Conservation (phyloP, 2,888 invertebrate species). For the Petrolisthes manimaculis region DNA sequence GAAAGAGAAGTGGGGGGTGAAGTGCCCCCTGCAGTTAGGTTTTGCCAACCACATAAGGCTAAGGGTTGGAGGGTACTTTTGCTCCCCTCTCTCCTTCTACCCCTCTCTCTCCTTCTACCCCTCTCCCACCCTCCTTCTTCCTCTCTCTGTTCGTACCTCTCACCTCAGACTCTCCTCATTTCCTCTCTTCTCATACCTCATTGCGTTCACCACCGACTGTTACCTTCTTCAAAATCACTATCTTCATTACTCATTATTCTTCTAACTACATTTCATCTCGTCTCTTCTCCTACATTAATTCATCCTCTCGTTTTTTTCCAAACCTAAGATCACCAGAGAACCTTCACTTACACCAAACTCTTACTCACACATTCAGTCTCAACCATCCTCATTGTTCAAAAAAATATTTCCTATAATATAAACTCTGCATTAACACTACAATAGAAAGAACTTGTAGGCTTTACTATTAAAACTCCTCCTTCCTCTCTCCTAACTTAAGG, state of each 20-base stretch:
- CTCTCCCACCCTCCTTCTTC: background rate
- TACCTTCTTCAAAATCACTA: too few species aligned
- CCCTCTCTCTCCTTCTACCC: background rate
- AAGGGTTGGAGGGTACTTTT: background rate
- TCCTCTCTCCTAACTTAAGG: background rate
- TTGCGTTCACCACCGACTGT: background rate
- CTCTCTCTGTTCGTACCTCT: background rate
- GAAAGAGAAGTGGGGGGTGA: background rate
- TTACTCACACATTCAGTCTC: background rate
- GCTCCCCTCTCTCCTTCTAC: conserved; percentile 12
- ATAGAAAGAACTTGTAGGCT: too few species aligned
- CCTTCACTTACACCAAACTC: background rate
- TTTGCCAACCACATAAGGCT: background rate
- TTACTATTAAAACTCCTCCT: background rate
- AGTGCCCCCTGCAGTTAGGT: background rate
- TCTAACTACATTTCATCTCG: background rate
- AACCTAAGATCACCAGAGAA: background rate
- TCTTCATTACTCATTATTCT: too few species aligned
- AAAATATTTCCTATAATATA: background rate
- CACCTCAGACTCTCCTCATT: conserved; percentile 9
- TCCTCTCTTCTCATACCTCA: background rate
- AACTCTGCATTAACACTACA: too few species aligned
- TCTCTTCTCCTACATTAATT: too few species aligned
- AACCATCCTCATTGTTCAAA: background rate
- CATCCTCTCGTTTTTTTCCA: background rate